Evolutionary conservation across 1,140 invertebrate genomes (phyloP).

Genomic region (Zaprionus gabonicus): DNA sequence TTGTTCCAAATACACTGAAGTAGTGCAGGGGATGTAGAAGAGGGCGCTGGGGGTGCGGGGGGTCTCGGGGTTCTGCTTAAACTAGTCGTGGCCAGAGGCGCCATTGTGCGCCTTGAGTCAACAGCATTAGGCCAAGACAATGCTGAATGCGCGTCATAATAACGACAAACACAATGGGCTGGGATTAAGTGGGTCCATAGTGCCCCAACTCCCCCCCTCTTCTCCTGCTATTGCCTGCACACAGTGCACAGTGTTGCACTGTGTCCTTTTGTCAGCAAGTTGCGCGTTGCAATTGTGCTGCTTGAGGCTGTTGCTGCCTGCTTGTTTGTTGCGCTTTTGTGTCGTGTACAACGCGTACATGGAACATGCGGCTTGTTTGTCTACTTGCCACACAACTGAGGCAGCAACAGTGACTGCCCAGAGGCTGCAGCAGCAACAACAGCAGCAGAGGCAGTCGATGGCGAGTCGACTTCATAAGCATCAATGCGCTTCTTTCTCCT

Average conservation of each 20-base stretch:
- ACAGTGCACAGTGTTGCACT: conserved; percentile 7
- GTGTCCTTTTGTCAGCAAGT: conserved; percentile 60
- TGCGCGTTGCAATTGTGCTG: conserved; percentile 46
- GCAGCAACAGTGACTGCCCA: conserved; percentile 10
- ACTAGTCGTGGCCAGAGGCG: conserved; percentile 7
- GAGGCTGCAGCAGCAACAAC: conserved; percentile 20
- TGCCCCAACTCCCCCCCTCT: conserved; percentile 38
- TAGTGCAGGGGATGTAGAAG: not conserved
- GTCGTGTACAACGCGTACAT: conserved; percentile 50
- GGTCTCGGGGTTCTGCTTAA: not conserved
- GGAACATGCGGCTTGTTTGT: conserved; percentile 60
- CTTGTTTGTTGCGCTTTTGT: conserved; percentile 77
- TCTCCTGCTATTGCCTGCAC: conserved; percentile 4
- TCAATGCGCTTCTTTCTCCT: conserved; percentile 51
- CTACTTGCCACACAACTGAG: conserved; percentile 35
- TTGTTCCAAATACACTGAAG: conserved; percentile 13
- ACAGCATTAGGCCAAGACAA: conserved; percentile 62
- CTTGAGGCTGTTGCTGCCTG: conserved; percentile 57
- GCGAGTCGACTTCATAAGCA: conserved; percentile 50
- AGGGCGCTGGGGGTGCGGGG: too few species aligned
- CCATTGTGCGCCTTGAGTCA: conserved; percentile 47
- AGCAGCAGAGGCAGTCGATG: conserved; percentile 32
- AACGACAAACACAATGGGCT: conserved; percentile 72
- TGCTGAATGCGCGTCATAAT: conserved; percentile 64
- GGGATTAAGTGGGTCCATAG: conserved; percentile 76